Evolutionary conservation across 92 coral and sea anemone genomes (phyloP), one percentile per base, ranked within the genome.

Genomic region (Umimayanthus kanabou): DNA sequence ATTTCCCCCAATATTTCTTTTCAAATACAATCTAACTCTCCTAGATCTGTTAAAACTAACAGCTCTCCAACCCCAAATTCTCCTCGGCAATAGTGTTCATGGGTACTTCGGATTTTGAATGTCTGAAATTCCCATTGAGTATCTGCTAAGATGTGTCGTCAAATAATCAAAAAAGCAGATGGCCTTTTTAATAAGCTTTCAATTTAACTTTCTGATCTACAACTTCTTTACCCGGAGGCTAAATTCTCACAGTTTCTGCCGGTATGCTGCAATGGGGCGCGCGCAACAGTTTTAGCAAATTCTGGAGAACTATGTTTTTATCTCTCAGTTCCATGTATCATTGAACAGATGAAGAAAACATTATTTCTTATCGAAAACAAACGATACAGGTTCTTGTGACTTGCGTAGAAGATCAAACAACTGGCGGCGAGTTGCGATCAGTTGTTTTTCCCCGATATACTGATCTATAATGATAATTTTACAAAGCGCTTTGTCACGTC

Each of bases 301-400:
- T 39, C 25, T 6, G 8, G 25, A 53, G 58, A 53, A 53, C 13
- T 16, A 15, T 15, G 3, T 25, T 61, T 61, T 45, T 49, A 22
- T 69, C 39, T 30, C 37, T 18, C 43, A 20, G 2, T 26, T 29
- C 6, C n/a, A 6, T 65, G 20, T 39, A 67, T 3, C 26, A 9
- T 47, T n/a, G 26, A 53, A 70, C 78, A 70, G 42, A 69, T 33
- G 77, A 42, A 83, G 40, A 69, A 83, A 70, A 22, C 13, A 83
- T 67, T 67, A 70, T 18, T 14, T 14, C 74, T 69, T 66, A 53
- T 39, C 43, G 28, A 80, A 80, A 25, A 79, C 67, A 49, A 28
- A 26, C 9, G 25, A 23, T 13, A n/a, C 18, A 28, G 40, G 14
- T 30, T 55, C 6, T 53, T 53, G 84, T 45, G 43, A 8, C 14